These are phyloP conservation scores for Tenthredo livida DNA, from an alignment of 2,888 invertebrate genomes.

Conservation along the genomic window DNA sequence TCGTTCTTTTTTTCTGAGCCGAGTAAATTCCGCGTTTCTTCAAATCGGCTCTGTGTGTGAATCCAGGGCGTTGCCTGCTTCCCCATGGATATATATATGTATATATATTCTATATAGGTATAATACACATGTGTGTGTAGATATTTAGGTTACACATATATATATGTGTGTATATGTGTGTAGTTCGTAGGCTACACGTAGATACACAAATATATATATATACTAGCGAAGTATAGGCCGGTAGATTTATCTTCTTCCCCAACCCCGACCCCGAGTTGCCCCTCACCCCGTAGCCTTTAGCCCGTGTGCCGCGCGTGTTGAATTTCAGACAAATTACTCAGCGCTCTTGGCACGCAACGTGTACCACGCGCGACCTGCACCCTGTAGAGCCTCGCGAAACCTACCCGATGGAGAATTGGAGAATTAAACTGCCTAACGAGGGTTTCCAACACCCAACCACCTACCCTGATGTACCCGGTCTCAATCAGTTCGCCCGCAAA, in stretches of 20 bases:
- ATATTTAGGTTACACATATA: background rate
- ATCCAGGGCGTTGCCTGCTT: background rate
- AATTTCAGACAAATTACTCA: conserved; percentile 55
- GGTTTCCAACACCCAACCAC: conserved; percentile 44
- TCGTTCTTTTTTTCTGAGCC: background rate
- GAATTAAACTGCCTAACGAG: conserved; percentile 55
- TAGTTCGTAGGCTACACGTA: background rate
- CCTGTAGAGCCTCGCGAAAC: conserved; percentile 13
- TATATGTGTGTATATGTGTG: background rate
- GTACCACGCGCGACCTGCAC: conserved; percentile 32
- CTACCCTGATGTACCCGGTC: conserved; percentile 38
- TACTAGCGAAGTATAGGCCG: background rate
- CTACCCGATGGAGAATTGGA: conserved; percentile 48
- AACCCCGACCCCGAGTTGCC: conserved; percentile 10
- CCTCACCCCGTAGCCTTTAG: conserved; percentile 29
- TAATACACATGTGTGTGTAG: background rate
- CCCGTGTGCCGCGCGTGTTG: conserved; percentile 49
- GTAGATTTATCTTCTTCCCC: conserved; percentile 46
- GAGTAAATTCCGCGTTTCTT: background rate
- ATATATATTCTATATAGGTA: background rate
- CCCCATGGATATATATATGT: background rate
- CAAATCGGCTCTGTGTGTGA: conserved; percentile 4
- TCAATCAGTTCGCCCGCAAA: conserved; percentile 52
- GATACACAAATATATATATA: background rate
- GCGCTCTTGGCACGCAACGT: conserved; percentile 45